Conservation (phyloP, 2,888 invertebrate genomes). For the Chaitophorus viminalis region DNA sequence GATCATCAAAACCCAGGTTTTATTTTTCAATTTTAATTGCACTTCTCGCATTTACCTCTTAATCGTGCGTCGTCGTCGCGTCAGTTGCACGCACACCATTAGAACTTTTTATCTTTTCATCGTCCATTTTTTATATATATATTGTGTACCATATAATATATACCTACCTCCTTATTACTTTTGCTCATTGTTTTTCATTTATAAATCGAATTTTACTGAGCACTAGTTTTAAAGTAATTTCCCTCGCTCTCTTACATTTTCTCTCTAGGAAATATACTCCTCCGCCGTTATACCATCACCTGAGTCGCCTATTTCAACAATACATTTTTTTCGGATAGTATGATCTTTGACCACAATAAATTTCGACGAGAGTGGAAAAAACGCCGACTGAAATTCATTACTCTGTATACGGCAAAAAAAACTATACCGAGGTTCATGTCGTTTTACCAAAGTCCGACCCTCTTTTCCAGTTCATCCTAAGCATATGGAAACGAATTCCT, state of each 20-base stretch:
- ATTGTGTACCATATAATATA: background rate
- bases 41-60: background rate
- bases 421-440: background rate
- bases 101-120: background rate
- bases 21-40: constrained; percentile 39
- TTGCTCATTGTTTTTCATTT: background rate
- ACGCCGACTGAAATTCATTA: background rate
- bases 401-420: background rate
- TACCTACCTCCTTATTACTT: background rate
- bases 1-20: background rate
- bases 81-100: background rate
- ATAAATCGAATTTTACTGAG: background rate
- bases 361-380: background rate
- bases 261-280: background rate
- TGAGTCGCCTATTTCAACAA: background rate
- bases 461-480: background rate
- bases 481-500: background rate
- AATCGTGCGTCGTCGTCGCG: background rate
- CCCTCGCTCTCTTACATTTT: background rate
- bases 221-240: background rate
- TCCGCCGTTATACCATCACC: background rate
- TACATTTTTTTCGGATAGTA: background rate
- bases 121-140: background rate
- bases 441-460: background rate
- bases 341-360: constrained; percentile 18